phyloP scores from a whole-genome alignment of 2,113 vertebrate species.

The Petrocephalus zakoni region DNA sequence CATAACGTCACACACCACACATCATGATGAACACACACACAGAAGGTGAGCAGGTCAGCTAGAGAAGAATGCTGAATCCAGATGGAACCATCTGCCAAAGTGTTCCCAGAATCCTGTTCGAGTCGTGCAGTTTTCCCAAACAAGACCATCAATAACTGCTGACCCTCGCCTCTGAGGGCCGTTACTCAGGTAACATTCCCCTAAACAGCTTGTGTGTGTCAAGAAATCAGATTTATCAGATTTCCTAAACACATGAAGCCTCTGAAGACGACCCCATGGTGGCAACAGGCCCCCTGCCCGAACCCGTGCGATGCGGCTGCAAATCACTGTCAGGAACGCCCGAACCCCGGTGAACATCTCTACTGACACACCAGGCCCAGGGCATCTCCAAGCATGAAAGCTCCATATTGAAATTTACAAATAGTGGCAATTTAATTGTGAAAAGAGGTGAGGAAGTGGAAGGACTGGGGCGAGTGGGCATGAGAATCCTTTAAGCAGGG shows the following conservation, averaged over 20 bases:
- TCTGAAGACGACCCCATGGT: not conserved
- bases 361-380: not conserved
- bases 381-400: not conserved
- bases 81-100: not conserved
- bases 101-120: not conserved
- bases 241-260: not conserved
- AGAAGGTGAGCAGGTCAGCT: not conserved
- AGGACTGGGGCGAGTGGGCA: not conserved
- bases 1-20: not conserved
- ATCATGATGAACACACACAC: not conserved
- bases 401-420: not conserved
- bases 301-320: not conserved
- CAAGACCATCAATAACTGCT: constrained; percentile 4
- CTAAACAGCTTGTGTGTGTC: not conserved
- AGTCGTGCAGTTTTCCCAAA: not conserved
- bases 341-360: not conserved
- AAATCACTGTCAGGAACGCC: not conserved
- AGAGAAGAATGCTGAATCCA: not conserved
- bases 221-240: constrained; percentile 6
- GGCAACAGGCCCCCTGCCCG: not conserved
- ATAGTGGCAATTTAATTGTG: not conserved
- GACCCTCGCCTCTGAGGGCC: not conserved
- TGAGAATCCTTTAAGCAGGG: not conserved
- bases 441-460: not conserved
- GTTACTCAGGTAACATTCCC: not conserved